Conservation (phyloP, 2,113 vertebrate species). For the Spermophilus dauricus region DNA sequence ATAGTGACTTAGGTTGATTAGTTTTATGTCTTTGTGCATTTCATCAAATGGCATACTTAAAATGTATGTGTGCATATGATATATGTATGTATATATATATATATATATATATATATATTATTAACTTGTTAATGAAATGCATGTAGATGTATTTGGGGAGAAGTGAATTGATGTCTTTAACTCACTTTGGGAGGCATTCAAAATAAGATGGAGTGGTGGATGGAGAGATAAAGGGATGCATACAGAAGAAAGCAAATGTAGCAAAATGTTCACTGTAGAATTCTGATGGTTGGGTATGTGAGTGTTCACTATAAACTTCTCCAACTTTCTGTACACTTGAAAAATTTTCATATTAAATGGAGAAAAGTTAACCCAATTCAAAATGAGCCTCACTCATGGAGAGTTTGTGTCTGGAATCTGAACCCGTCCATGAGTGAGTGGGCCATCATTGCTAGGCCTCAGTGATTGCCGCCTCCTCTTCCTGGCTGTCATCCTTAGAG, state of each 20-base stretch:
- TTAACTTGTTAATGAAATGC: not conserved
- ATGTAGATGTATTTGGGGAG: not conserved
- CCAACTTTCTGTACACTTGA: not conserved
- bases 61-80: not conserved
- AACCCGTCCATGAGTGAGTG: not conserved
- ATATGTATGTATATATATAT: not conserved
- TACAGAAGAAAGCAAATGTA: not conserved
- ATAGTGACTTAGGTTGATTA: not conserved
- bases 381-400: not conserved
- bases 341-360: not conserved
- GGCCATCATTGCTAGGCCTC: not conserved
- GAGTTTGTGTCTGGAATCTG: not conserved
- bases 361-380: not conserved
- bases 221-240: not conserved
- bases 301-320: slow-evolving; percentile 19
- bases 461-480: not conserved
- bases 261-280: not conserved
- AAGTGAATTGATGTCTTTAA: not conserved
- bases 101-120: not conserved
- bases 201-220: not conserved
- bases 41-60: slow-evolving; percentile 27
- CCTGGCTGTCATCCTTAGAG: not conserved
- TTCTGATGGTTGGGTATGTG: not conserved
- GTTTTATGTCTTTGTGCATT: slow-evolving; percentile 39
- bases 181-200: not conserved